Evolutionary conservation across 2,113 vertebrate species (phyloP).

Genomic region (Globicephala melas): DNA sequence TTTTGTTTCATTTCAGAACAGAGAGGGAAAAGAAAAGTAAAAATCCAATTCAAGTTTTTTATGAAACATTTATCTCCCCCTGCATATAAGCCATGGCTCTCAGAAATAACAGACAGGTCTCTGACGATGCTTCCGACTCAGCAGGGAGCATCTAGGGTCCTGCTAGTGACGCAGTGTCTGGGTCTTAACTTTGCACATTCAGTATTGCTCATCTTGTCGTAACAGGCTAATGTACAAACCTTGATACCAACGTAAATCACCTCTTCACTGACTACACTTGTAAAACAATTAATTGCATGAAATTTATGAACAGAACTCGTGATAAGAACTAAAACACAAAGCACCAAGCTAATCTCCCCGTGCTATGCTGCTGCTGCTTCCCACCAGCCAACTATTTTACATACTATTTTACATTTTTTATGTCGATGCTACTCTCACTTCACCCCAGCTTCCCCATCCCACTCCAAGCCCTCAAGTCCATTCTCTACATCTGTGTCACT

Average conservation of each 20-base stretch:
- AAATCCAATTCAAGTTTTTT: neutral
- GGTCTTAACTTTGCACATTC: neutral
- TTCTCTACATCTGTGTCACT: too few species aligned
- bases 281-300: neutral
- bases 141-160: neutral
- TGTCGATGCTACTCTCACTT: too few species aligned
- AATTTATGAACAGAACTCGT: neutral
- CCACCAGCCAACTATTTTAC: too few species aligned
- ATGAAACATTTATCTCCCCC: neutral
- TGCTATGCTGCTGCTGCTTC: too few species aligned
- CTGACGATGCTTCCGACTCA: neutral
- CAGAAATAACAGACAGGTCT: neutral
- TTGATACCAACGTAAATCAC: too few species aligned
- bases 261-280: neutral
- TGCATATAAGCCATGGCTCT: neutral
- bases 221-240: neutral
- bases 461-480: too few species aligned
- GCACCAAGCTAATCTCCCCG: too few species aligned
- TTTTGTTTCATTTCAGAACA: neutral
- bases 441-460: too few species aligned
- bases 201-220: neutral
- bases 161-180: neutral
- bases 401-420: too few species aligned
- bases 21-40: neutral
- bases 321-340: neutral